A percentile compares a stretch with the other conserved stretches of the same genome.
These are phyloP conservation scores for Tinea semifulvella DNA, from an alignment of 2,888 invertebrate genomes.

Conservation along the genomic window DNA sequence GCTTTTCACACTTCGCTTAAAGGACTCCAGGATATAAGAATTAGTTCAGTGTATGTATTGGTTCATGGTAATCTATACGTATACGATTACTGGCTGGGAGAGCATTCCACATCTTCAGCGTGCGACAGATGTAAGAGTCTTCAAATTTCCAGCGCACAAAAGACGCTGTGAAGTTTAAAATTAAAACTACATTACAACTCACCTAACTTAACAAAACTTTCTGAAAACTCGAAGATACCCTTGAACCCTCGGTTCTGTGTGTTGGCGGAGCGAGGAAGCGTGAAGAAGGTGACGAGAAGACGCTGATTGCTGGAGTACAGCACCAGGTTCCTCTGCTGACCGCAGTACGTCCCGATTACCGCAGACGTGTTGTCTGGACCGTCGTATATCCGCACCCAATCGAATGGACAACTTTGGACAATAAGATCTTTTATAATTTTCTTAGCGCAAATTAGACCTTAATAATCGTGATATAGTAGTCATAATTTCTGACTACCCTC, in stretches of 20 bases:
- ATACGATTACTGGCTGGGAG: no score
- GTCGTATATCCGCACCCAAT: conserved; percentile 97
- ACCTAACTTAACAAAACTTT: conserved; percentile 98
- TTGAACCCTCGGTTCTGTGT: conserved; percentile 98
- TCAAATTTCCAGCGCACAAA: no score
- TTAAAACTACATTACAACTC: background rate
- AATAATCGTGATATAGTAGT: no score
- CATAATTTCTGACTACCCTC: no score
- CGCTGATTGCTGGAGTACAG: conserved; percentile 93
- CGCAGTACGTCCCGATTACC: conserved; percentile 96
- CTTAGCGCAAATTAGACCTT: no score
- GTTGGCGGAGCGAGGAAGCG: conserved; percentile 89
- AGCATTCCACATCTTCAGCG: no score
- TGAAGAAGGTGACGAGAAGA: conserved; percentile 90
- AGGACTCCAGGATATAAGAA: no score
- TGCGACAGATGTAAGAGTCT: no score
- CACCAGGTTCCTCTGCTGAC: conserved; percentile 95
- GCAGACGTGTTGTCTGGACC: conserved; percentile 89
- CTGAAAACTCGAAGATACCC: conserved; percentile 98
- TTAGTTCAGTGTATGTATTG: no score
- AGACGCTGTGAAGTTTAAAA: background rate
- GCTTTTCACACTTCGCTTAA: no score
- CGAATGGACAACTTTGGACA: conserved; percentile 99
- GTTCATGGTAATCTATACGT: no score
- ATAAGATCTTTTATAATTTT: no score